Evolutionary conservation across 2,888 invertebrate species (phyloP), one percentile per base, ranked within the genome.

Genomic region (Timandra comae): DNA sequence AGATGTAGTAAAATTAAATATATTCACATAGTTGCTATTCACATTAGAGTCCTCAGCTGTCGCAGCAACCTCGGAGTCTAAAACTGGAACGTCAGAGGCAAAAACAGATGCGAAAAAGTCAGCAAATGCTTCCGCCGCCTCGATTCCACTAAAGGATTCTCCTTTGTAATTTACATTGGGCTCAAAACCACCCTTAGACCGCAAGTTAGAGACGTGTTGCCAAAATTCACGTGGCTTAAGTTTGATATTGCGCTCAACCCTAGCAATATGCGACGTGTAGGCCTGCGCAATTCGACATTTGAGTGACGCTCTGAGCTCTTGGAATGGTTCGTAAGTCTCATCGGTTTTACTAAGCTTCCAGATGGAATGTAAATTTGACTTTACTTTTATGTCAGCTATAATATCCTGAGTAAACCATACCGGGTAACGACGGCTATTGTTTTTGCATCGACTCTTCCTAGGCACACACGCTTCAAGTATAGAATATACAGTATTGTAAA

Each of bases 111-210:
- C n/a, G n/a, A n/a, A n/a, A n/a, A n/a, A n/a, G n/a, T n/a, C n/a
- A n/a, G n/a, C n/a, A n/a, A n/a, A n/a, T n/a, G n/a, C n/a, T n/a
- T n/a, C n/a, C n/a, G n/a, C n/a, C n/a, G n/a, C n/a, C n/a, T n/a
- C 28, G 2, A 11, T 6, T 7, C 35, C 35, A 7, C 23, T 11
- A 13, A 6, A 30, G 0, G 7, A 7, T 9, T 3, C 3, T 8
- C 28, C 28, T 12, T 28, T 24, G n/a, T 24, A 35, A 7, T 6
- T 31, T 5, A 31, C 8, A 8, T 16, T 23, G n/a, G 30, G 31
- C 23, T 31, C 35, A 19, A 35, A 35, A 6, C 35, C 31, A 16
- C 35, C 31, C 7, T 12, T 21, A 3, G 13, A 7, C 1, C 35
- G 9, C 13, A 35, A 12, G 9, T 25, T 35, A n/a, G 13, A 13